Evolutionary conservation across 2,797 vertebrate species (phyloP), one percentile per base, ranked within the genome.

Genomic region (Ceryle rudis): DNA sequence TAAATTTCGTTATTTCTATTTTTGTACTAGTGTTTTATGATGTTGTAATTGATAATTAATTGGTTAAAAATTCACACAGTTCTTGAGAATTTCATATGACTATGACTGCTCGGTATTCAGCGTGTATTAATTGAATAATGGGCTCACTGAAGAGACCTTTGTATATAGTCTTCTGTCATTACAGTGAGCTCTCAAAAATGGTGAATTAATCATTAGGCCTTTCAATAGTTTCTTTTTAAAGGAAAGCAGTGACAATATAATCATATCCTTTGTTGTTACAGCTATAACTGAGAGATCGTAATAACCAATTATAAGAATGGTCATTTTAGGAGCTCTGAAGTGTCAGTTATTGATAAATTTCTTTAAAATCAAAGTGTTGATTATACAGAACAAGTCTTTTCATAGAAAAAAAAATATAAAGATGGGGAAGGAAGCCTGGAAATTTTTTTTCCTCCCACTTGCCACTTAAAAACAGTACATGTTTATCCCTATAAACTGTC

Each of bases 1-100:
- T 98, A 98, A 98, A 98, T 98, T 97, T 97, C 94, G 95, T 98
- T 98, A 98, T 97, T 98, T 98, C 97, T 98, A 97, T 98, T 98
- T 98, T 98, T 98, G 95, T 98, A 93, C 97, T 98, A 93, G 96
- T 98, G 98, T 98, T 98, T 98, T 98, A 97, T 97, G 97, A 97
- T 98, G 97, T 98, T 97, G 97, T 98, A 98, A 98, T 98, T 98
- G 98, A 98, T 98, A 98, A 98, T 98, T 98, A 98, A 98, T 98
- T 98, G 98, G 97, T 97, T 97, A 98, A 98, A 97, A 98, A 98
- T 95, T 97, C 97, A 96, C 95, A 95, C 93, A 96, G 51, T 97
- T 96, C 96, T 97, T 97, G 94, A 82, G 95, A 97, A 95, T 97
- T 98, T 98, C 97, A 94, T 97, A 92, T 98, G 96, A 97, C 94